Conservation (phyloP, 35 echinoderm and acorn worm species). For the Stichopus chloronotus region DNA sequence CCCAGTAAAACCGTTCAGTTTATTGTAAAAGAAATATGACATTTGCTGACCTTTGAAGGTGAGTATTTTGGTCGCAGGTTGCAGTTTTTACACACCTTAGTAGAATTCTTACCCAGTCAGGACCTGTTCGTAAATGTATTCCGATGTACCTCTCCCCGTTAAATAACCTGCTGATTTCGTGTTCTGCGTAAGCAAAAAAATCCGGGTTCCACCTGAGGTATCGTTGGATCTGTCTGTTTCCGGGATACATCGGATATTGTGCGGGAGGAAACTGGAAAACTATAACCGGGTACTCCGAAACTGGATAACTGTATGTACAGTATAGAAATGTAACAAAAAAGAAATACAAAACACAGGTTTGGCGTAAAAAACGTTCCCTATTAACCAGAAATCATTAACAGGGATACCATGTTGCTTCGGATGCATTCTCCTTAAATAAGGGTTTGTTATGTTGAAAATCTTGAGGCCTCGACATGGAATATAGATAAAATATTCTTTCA, state of each 20-base stretch:
- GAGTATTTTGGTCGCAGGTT: too few species aligned
- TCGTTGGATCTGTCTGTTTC: constrained; percentile 80
- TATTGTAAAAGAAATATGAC: too few species aligned
- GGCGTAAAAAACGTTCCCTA: neutral
- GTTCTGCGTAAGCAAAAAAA: constrained; percentile 64
- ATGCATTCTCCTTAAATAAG: too few species aligned
- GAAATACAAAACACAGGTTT: too few species aligned
- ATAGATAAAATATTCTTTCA: too few species aligned
- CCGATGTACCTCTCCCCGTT: constrained; percentile 75
- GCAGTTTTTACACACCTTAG: too few species aligned
- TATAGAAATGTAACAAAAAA: neutral
- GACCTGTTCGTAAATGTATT: constrained; percentile 89
- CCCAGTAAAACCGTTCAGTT: too few species aligned
- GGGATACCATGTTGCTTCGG: neutral
- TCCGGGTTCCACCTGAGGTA: constrained; percentile 70
- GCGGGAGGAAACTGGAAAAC: constrained; percentile 77
- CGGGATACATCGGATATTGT: constrained; percentile 59
- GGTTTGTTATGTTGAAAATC: too few species aligned
- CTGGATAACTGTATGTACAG: constrained; percentile 70
- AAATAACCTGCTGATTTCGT: constrained; percentile 73
- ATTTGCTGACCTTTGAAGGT: too few species aligned
- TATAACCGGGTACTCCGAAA: constrained; percentile 76
- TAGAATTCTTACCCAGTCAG: constrained; percentile 81
- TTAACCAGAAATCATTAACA: neutral
- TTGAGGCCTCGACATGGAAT: too few species aligned